Evolutionary conservation across 2,797 vertebrate species (phyloP), one percentile per base, ranked within the genome.

Genomic region (Hydrophis major): DNA sequence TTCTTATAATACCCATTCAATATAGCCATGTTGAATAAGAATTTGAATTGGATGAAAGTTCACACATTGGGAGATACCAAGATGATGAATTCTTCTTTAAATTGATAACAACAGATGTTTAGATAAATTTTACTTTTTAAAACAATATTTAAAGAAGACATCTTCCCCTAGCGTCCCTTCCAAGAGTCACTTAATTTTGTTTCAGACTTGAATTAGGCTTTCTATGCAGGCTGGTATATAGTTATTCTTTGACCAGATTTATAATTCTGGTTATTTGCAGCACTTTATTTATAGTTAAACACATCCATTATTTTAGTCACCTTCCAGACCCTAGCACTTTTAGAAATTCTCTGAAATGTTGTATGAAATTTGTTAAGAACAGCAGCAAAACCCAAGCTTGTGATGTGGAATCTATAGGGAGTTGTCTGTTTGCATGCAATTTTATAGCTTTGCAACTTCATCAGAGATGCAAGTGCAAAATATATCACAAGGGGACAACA

Each of bases 401-500:
- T 86, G 22, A 90, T 94, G 78, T 47, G 50, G 92, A 93, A 94
- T 94, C 32, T 10, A 86, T 93, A 89, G 91, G 91, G 86, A 94
- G n/a, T 92, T 96, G 83, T 89, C 90, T 94, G 89, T 87, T 93
- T 92, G 89, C 32, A 18, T 74, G 18, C 59, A 94, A 92, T 95
- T 94, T 94, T 95, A 89, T 20, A 89, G 56, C 93, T 50, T 78
- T 94, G 95, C 93, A 87, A 42, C 87, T 94, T 91, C 91, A 61
- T 95, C 92, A 94, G 89, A 92, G 53, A 93, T 93, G 93, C 83
- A 86, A 59, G 86, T 93, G 89, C 88, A 94, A 94, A 95, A 42
- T 83, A 18, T 90, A 92, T 94, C 94, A 94, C 69, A 90, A 86
- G 94, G 88, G 94, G 89, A 53, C 74, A 32, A 88, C 86, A 57